Percentiles rank a stretch among this genome's conserved stretches.
Evolutionary conservation across 2,888 invertebrate genomes (phyloP).

Genomic region (Carterocephalus palaemon): DNA sequence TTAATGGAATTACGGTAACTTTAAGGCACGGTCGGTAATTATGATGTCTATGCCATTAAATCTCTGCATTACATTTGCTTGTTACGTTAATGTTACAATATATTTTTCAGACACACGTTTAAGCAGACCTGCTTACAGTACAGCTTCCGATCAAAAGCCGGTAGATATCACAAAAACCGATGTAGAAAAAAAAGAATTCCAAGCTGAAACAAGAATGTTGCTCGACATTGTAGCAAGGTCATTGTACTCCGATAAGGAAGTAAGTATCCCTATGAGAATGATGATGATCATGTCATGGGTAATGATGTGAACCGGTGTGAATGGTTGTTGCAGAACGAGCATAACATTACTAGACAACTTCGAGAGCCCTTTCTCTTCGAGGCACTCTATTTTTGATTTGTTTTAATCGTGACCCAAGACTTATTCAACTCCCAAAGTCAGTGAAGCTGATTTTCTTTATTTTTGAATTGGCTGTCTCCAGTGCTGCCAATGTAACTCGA

Average conservation of each 20-base stretch:
- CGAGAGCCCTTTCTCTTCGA: no score
- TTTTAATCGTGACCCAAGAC: no score
- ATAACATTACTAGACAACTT: no score
- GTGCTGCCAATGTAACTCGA: no score
- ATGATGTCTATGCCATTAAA: neutral
- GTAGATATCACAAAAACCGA: conserved; percentile 74
- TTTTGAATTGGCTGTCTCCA: no score
- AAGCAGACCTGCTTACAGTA: conserved; percentile 36
- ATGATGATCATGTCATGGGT: neutral
- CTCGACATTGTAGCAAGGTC: conserved; percentile 98
- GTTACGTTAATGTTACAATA: no score
- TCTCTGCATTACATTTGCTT: no score
- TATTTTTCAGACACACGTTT: conserved; percentile 1
- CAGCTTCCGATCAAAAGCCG: conserved; percentile 46
- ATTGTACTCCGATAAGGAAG: conserved; percentile 97
- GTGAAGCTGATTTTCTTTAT: no score
- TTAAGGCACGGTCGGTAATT: conserved; percentile 6
- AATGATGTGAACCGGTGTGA: no score
- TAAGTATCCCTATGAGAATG: conserved; percentile 45
- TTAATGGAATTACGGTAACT: conserved; percentile 34
- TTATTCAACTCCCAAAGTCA: no score
- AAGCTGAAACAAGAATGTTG: conserved; percentile 97
- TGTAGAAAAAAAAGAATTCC: conserved; percentile 92
- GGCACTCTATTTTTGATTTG: no score
- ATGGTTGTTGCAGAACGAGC: no score